Evolutionary conservation across 2,113 vertebrate genomes (phyloP), one percentile per base, ranked within the genome.

Genomic region (Irena cyanogastra): DNA sequence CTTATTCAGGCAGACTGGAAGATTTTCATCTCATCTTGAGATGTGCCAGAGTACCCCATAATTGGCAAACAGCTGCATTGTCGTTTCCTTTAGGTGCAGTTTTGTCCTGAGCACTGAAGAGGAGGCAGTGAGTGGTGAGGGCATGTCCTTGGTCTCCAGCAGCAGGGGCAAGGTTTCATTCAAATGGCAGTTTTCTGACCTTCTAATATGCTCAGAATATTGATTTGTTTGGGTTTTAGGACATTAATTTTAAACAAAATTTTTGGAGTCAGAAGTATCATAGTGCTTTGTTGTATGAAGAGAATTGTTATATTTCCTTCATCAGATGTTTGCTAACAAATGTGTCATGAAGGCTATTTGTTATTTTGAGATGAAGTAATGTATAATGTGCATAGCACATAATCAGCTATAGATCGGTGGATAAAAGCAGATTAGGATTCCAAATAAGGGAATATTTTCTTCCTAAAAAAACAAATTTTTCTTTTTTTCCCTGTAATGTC

Each of bases 21-120:
- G 95, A 95, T 97, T 97, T 97, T 92, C 59, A 92, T 96, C 94
- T 97, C 66, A 37, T 96, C 94, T 96, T 84, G 77, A 97, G 94
- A 97, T 97, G 88, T 94, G 75, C 83, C 87, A 91, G 95, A 97
- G 94, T 96, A 91, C 50, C 61, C 93, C 83, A 88, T 97, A 97
- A 96, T 97, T 6, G 28, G 85, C 93, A 96, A 97, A 96, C 68
- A 97, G 87, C 93, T 95, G 44, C 94, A 79, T 78, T 96, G 75
- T 69, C 81, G 95, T 85, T 76, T 95, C 74, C 23, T 91, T 91
- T 63, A 82, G 93, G 94, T 97, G 69, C 63, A 96, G 84, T 97
- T 97, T 97, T 76, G 94, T 95, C 94, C 87, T 5, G 26, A 94
- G 60, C 56, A 89, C 92, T 96, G 95, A 89, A 85, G 90, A 90